Base-by-base conservation (phyloP, 2,113 vertebrate genomes). In the Ia io region DNA sequence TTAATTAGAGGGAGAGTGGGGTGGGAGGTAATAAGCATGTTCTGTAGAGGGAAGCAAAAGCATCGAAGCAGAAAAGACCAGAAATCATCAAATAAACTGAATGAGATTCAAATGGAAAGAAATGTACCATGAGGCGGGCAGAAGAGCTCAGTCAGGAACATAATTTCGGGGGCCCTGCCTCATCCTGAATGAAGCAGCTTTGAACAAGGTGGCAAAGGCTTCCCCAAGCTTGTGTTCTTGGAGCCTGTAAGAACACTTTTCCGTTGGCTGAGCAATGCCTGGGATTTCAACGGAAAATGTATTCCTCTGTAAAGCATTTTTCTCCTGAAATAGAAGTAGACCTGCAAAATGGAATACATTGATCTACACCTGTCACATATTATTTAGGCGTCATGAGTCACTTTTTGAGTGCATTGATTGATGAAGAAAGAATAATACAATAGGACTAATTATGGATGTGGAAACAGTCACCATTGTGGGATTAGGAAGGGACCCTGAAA, bases 271-370 rank as follows among this genome's bases (percentile, higher is more conserved):
- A 94, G 30, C 18, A 59, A 32, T 47, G 17, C 10, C 44, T 92
- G 70, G 42, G 83, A 37, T 79, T 42, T 84, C 44, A 10, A 59
- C 9, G 53, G 3, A 28, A 93, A 77, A 53, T 63, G 8, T 10
- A 82, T 65, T 63, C 23, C 23, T 87, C 83, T 78, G 22, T 23
- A 78, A 78, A 73, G 10, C 25, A 14, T 73, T 84, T 95, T n/a
- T 28, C 20, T 61, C 49, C 44, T 84, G 79, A 77, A 42, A 32
- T 49, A 28, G 32, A 84, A 85, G 40, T n/a, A 92, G 20, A 18
- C 28, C 9, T 73, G 5, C 14, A 3, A 42, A 35, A 20, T 25
- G 44, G 86, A 67, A 40, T 71, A 37, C 9, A 61, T 42, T 20
- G 47, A 40, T 32, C 23, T 79, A 32, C 10, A n/a, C 20, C 12